Percentiles rank a stretch among this genome's conserved stretches.
phyloP scores from a whole-genome alignment of 2,113 vertebrate genomes.

The Miniopterus natalensis region DNA sequence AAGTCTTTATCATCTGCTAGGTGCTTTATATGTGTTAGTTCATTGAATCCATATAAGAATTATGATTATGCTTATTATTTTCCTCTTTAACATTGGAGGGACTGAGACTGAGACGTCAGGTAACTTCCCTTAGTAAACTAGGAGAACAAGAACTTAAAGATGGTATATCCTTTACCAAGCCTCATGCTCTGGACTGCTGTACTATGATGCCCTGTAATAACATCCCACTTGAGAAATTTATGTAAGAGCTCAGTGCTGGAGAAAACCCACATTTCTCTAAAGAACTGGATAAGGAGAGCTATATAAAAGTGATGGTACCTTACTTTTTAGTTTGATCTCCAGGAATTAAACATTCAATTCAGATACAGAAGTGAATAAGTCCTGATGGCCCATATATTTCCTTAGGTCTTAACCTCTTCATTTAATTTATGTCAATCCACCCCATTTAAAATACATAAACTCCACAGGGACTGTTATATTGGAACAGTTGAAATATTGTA shows the following conservation, averaged over 20 bases:
- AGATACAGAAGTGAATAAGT: not conserved
- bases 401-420: not conserved
- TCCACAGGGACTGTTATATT: not conserved
- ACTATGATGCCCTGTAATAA: not conserved
- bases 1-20: not conserved
- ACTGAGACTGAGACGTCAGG: not conserved
- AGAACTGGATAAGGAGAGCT: not conserved
- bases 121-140: slow-evolving; percentile 9
- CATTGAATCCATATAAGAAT: not conserved
- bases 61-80: slow-evolving; percentile 11
- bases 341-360: slow-evolving; percentile 16
- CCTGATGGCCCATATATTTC: not conserved
- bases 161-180: not conserved
- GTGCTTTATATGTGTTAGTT: not conserved
- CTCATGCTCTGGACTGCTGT: not conserved
- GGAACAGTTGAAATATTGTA: not conserved
- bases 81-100: not conserved
- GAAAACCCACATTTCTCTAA: not conserved
- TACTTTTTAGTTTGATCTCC: not conserved
- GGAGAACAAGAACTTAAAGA: slow-evolving; percentile 22
- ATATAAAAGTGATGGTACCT: not conserved
- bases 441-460: not conserved
- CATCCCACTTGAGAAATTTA: not conserved
- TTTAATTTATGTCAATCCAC: not conserved
- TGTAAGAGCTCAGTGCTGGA: not conserved